Base-by-base conservation (phyloP, 2,888 invertebrate genomes). In the Andrena bucephala region DNA sequence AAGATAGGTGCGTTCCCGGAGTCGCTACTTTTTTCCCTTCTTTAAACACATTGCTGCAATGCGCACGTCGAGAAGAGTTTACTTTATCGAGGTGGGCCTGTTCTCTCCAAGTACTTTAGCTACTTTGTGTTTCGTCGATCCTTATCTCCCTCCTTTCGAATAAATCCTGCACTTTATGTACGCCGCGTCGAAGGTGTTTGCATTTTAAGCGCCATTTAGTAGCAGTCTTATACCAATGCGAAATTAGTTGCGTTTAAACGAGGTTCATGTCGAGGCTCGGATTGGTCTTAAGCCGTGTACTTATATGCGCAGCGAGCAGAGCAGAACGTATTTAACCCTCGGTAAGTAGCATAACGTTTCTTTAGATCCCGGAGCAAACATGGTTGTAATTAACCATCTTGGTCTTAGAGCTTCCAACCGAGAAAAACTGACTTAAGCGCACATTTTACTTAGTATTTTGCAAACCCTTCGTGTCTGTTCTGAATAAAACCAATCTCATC, bases 161-260 rank as follows among this genome's bases (percentile, higher is more conserved):
- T 54, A 10, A 31, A 50, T n/a, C 52, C 16, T 1, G 48, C 29
- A 36, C 16, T n/a, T 36, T 2, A 33, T 27, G 24, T 2, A 36
- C 20, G 33, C 13, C 29, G 72, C 10, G 36, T n/a, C 29, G 20
- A 2, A 20, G 57, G 20, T 57, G 59, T 77, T 77, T 66, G 59
- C 73, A 73, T 77, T 65, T 77, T 63, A 72, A 72, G 54, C 31
- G 63, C 8, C 16, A 42, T 42, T 42, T 42, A 42, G 42, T 42
- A 42, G 42, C 29, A 62, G 33, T 48, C 27, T 27, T 48, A 57
- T 54, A 31, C 20, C 36, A 20, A 20, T 7, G 62, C 33, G 16
- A 33, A 20, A 10, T 7, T 31, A 27, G 16, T 60, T 31, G 60
- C 60, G 31, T n/a, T 60, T 52, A 31, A 20, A 62, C 33, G 24